Evolutionary conservation across 2,888 invertebrate genomes (phyloP), one percentile per base, ranked within the genome.

Genomic region (Eupsilia transversa): DNA sequence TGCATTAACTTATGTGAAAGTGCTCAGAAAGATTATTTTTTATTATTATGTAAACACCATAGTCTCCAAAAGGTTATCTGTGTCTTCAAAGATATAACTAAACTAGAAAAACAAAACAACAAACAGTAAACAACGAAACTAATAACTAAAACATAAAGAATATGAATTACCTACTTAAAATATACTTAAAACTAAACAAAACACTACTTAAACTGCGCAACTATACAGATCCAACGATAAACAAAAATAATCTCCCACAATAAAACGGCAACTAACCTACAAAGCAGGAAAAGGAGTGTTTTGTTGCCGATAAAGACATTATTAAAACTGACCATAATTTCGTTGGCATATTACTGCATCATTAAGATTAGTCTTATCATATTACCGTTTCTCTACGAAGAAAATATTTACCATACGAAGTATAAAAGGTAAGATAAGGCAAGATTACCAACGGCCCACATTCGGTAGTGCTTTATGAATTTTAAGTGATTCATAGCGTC

Each of bases 321-420:
- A 93, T 92, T 88, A 92, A 91, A 90, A 92, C 86, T 87, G 84
- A 89, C 89, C 88, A 88, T 90, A 91, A 91, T 89, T 91, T 90
- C 87, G 85, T 89, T 89, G 87, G 78, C 83, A 87, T 92, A 93
- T 91, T 91, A 94, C 90, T 89, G 84, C 88, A 89, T 90, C 91
- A 93, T 95, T 94, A 92, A 94, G 94, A 95, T 94, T 92, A 85
- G 83, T 85, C 86, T 92, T 94, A 94, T 94, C 94, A 89, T 86
- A 80, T 82, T 89, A 90, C 92, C 91, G 91, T 92, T 93, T 90
- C 89, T 89, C 87, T 90, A 82, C 85, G 89, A 88, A 88, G 89
- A 90, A 93, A 93, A 93, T 92, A 91, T 92, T 91, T 91, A 93
- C 91, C 88, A 92, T 91, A 93, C 87, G 86, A 87, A 89, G 90